Conservation (phyloP, 1,140 invertebrate species). For the Lordiphosa clarofinis region DNA sequence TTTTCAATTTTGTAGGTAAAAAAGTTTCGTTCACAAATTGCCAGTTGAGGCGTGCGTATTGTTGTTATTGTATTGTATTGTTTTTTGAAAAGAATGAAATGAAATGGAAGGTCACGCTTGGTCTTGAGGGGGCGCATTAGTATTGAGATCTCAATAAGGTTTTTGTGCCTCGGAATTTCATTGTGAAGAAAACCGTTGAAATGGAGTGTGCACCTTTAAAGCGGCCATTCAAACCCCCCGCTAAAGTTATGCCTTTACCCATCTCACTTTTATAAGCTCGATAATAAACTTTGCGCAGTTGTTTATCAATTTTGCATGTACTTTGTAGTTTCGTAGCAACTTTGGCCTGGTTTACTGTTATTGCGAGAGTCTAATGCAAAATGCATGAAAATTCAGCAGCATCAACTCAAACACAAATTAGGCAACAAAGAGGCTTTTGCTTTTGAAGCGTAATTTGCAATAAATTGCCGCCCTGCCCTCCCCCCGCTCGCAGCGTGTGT, state of each 20-base stretch:
- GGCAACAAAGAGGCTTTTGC: constrained; percentile 60
- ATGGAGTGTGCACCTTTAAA: not conserved
- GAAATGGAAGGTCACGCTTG: constrained; percentile 31
- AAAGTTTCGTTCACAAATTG: constrained; percentile 63
- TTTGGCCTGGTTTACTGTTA: constrained; percentile 27
- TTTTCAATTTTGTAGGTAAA: constrained; percentile 66
- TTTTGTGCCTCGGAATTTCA: constrained; percentile 3
- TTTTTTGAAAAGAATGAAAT: constrained; percentile 46
- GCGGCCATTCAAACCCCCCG: too few species aligned
- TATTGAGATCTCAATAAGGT: constrained; percentile 30
- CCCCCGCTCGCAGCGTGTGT: constrained; percentile 12
- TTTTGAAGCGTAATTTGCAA: constrained; percentile 76
- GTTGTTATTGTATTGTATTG: constrained; percentile 48
- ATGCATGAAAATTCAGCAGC: constrained; percentile 51
- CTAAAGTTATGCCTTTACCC: too few species aligned
- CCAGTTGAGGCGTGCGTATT: constrained; percentile 42
- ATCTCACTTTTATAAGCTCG: constrained; percentile 1
- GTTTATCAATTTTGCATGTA: constrained; percentile 37
- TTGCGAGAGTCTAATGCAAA: constrained; percentile 48
- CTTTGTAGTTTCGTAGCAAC: constrained; percentile 6
- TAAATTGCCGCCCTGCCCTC: constrained; percentile 64
- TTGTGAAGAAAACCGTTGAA: not conserved
- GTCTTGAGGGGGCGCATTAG: constrained; percentile 16
- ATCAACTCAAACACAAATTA: constrained; percentile 52
- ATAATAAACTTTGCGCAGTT: constrained; percentile 12